Evolutionary conservation across 2,888 invertebrate genomes (phyloP), one percentile per base, ranked within the genome.

Genomic region (Hemistola chrysoprasaria): DNA sequence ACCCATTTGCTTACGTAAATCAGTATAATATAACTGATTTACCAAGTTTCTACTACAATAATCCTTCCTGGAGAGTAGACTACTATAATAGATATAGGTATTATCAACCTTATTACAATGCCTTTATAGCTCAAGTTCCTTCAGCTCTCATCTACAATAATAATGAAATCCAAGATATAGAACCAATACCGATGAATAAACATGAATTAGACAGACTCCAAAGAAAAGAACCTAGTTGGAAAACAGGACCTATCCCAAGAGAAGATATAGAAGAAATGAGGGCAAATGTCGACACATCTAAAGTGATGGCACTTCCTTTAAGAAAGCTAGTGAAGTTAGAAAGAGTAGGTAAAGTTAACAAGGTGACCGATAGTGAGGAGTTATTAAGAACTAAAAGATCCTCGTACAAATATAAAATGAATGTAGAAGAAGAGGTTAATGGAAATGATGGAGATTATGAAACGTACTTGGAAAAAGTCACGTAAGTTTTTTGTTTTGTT

Each of bases 251-350:
- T 1, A 33, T 86, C n/a, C 57, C 80, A 2, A 36, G 46, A 6
- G 59, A 71, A 11, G 60, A 78, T 4, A 36, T 84, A 7, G 71
- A 84, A 7, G 85, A 84, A 50, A 68, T 83, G 0, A 75, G 67
- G 60, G 81, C 81, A 0, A 72, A 81, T 38, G 52, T 79, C 5
- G 62, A 77, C 3, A 74, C 72, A 22, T 53, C 67, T 0, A 78
- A 65, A 31, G 21, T 71, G 1, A 25, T 77, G 28, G 58, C 76
- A 0, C 56, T 76, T 16, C 68, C 75, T 1, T 55, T 77, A n/a
- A 70, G 69, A 36, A 83, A 77, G 44, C 79, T 70, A 33, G 48
- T 82, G 0, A 81, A 72, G 34, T 47, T 86, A 4, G 86, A 86
- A 36, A 77, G 65, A 52, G 74, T 85, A 1, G 78, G 73, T 0